Evolutionary conservation across 2,888 invertebrate genomes (phyloP).

Genomic region (Calliopum simillimum): DNA sequence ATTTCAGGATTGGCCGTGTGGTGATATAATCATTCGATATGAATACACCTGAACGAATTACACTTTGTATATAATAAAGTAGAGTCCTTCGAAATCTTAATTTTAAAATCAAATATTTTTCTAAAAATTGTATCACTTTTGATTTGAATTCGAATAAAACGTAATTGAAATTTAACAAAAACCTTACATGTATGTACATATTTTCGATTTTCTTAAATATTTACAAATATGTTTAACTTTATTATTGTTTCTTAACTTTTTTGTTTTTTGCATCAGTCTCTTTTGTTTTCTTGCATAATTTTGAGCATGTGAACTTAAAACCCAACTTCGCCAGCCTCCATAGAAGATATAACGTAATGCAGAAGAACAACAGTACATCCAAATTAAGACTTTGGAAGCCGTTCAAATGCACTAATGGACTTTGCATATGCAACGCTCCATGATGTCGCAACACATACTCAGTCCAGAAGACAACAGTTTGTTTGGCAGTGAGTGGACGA

Average conservation of each 20-base stretch:
- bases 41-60: too few relatives aligned
- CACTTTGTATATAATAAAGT: too few relatives aligned
- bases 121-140: too few relatives aligned
- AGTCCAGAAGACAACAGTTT: slow-evolving; percentile 71
- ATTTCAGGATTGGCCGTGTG: too few relatives aligned
- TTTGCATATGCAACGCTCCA: slow-evolving; percentile 70
- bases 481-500: slow-evolving; percentile 69
- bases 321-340: slow-evolving; percentile 42
- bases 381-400: slow-evolving; percentile 68
- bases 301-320: slow-evolving; percentile 25
- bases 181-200: too few relatives aligned
- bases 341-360: slow-evolving; percentile 42
- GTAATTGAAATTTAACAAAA: too few relatives aligned
- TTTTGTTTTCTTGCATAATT: slow-evolving; percentile 29
- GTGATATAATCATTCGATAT: too few relatives aligned
- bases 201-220: background rate
- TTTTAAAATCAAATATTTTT: too few relatives aligned
- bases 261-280: background rate
- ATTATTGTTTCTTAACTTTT: slow-evolving; percentile 20
- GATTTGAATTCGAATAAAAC: too few relatives aligned
- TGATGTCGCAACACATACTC: slow-evolving; percentile 72
- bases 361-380: slow-evolving; percentile 64
- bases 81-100: too few relatives aligned
- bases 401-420: slow-evolving; percentile 68
- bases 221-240: background rate